phyloP scores from a whole-genome alignment of 2,888 invertebrate genomes.

The Standfussiana lucernea region DNA sequence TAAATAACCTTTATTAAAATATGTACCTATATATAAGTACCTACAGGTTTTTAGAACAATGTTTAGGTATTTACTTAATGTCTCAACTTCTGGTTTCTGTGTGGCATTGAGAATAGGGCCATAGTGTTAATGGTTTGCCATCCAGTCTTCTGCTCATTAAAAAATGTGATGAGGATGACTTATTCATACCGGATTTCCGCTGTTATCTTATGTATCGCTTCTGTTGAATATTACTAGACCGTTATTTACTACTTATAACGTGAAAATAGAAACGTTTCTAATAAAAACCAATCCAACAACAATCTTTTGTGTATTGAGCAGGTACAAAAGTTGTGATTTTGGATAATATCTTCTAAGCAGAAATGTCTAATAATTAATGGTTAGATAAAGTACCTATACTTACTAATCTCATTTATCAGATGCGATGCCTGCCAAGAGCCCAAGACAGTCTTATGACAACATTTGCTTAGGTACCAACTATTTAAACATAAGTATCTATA shows the following conservation, averaged over 20 bases:
- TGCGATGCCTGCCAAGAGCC: not conserved
- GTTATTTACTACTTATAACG: not conserved
- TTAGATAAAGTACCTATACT: not conserved
- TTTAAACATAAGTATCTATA: not conserved
- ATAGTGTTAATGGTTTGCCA: not conserved
- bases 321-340: not conserved
- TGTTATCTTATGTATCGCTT: slow-evolving; percentile 5
- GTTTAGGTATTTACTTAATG: not conserved
- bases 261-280: slow-evolving; percentile 9
- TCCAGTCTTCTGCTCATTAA: not conserved
- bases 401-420: not conserved
- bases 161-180: not conserved
- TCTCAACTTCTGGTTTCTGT: not conserved
- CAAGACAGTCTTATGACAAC: not conserved
- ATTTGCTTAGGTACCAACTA: not conserved
- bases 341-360: not conserved
- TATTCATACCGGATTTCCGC: slow-evolving; percentile 27
- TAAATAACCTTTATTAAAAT: not conserved
- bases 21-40: not conserved
- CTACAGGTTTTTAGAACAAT: not conserved
- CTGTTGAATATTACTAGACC: slow-evolving; percentile 8
- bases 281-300: not conserved
- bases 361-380: too few relatives aligned
- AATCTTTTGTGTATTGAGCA: not conserved
- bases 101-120: not conserved